phyloP scores from a whole-genome alignment of 2,888 invertebrate species.

The Falcaria lacertinaria region DNA sequence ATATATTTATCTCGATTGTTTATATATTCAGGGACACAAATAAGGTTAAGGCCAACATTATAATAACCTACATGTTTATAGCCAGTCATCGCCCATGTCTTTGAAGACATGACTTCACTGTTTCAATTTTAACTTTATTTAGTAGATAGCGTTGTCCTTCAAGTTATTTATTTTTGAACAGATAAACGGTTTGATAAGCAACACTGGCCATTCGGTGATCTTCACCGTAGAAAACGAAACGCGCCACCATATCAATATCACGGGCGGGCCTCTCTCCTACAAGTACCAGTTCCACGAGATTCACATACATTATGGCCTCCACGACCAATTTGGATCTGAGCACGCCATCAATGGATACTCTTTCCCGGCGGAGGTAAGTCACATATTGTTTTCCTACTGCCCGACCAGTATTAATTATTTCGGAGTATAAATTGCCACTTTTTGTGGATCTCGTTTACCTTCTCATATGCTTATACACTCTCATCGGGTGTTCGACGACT shows the following conservation, averaged over 20 bases:
- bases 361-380: slow-evolving; percentile 97
- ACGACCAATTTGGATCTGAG: slow-evolving; percentile 96
- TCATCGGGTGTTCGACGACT: no score
- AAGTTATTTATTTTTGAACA: slow-evolving; percentile 58
- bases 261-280: slow-evolving; percentile 97
- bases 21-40: no score
- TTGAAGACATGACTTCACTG: no score
- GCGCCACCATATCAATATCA: slow-evolving; percentile 92
- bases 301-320: slow-evolving; percentile 95
- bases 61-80: no score
- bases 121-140: no score
- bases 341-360: slow-evolving; percentile 97
- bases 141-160: no score
- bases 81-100: no score
- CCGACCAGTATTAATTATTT: slow-evolving; percentile 3
- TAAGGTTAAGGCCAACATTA: no score
- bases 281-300: slow-evolving; percentile 97
- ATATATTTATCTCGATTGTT: no score
- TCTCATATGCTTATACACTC: no score
- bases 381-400: not conserved
- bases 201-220: slow-evolving; percentile 97
- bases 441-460: no score
- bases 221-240: slow-evolving; percentile 94
- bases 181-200: slow-evolving; percentile 94
- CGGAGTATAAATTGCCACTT: no score